A percentile compares a stretch with the other conserved stretches of the same genome.
These are phyloP conservation scores for Vesta saturnalis DNA, from an alignment of 2,888 invertebrate genomes.

Conservation along the genomic window DNA sequence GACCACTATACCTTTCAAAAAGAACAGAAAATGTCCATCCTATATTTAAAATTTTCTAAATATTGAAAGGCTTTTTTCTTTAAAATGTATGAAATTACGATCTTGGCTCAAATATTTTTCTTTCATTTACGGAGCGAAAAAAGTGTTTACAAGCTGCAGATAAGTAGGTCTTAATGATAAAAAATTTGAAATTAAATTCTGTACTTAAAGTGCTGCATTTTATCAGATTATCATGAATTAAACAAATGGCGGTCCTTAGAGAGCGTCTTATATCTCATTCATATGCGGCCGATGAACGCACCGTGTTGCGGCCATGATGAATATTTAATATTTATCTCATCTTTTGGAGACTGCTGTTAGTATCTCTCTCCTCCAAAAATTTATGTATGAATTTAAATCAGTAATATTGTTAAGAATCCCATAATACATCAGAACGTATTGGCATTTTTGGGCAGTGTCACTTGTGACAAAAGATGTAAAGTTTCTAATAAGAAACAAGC, in stretches of 20 bases:
- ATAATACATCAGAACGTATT: too few species aligned
- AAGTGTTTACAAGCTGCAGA: too few species aligned
- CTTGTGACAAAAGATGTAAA: not conserved
- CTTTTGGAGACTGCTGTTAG: slow-evolving; percentile 1
- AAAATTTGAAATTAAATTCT: slow-evolving; percentile 48
- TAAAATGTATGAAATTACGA: too few species aligned
- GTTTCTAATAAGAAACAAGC: not conserved
- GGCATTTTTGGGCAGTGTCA: not conserved
- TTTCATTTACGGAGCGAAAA: too few species aligned
- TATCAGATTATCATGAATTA: slow-evolving; percentile 58
- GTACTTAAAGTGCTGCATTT: slow-evolving; percentile 54
- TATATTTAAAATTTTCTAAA: too few species aligned
- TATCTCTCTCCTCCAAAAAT: too few species aligned
- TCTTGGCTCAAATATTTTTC: too few species aligned
- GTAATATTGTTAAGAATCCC: too few species aligned
- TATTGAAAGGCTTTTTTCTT: too few species aligned
- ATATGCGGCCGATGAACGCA: slow-evolving; percentile 55
- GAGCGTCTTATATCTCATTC: slow-evolving; percentile 56
- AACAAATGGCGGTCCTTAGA: slow-evolving; percentile 48
- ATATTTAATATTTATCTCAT: slow-evolving; percentile 56
- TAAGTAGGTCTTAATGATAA: not conserved
- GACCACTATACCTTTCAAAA: too few species aligned
- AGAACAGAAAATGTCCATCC: too few species aligned
- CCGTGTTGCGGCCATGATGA: slow-evolving; percentile 55
- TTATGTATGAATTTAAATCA: too few species aligned